Base-by-base conservation (phyloP, 2,797 vertebrate genomes). In the Gastrophryne carolinensis region DNA sequence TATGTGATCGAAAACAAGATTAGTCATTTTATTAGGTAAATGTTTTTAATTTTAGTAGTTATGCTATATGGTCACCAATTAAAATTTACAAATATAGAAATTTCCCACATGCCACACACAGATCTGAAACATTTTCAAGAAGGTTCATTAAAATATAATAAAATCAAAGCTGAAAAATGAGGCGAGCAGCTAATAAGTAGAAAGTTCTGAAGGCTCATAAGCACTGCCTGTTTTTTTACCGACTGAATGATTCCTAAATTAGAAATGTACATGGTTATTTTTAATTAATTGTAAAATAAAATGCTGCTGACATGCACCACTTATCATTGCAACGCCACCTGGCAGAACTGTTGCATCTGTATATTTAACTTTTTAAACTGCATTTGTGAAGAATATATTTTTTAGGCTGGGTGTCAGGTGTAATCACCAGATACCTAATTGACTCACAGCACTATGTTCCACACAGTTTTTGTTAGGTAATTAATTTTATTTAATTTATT, bases 271-370 rank as follows among this genome's bases (percentile, higher is more conserved):
- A 84, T 73, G 79, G 70, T 58, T 82, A 84, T 84, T 83, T 87
- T 88, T 87, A 86, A 86, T 87, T 86, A 86, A 87, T 87, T 83
- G 79, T 72, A 73, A 80, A 78, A 83, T 71, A 83, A 81, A 89
- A 84, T 80, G 39, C 77, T 83, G 87, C 87, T 87, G 88, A 70
- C 79, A 84, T 73, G 72, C 64, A 82, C 57, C 66, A 82, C 75
- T 87, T 85, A 85, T 81, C 81, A 78, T 82, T 79, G 82, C 67
- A 87, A 85, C 78, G 86, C 54, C 66, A 82, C 29, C 72, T 79
- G 83, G 75, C 71, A 84, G 54, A 67, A 79, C 41, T 82, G 80
- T 69, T 81, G 71, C 67, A 77, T 35, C 83, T 84, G 82, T 83
- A n/a, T 21, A 30, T 11, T 75, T 64, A 67, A 75, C 23, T 75